Evolutionary conservation across 2,888 invertebrate species (phyloP), one percentile per base, ranked within the genome.

Genomic region (Liopterus haemorrhoidalis): DNA sequence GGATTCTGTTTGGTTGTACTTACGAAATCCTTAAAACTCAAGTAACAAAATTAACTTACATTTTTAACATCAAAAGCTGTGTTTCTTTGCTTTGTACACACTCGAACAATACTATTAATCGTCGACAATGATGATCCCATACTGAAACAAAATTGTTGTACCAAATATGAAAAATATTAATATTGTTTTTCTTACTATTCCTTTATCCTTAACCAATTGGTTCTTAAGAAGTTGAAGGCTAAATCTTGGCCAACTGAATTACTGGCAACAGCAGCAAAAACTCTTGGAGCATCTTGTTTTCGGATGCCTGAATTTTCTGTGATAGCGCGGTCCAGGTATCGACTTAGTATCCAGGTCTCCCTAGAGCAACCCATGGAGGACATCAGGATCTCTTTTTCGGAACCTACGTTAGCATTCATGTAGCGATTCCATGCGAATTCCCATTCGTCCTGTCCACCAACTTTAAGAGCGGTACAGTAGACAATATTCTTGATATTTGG

Each of bases 401-500:
- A 82, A 0, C 88, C 88, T 0, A 88, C 82, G 51, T 82, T 82
- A 2, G 87, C 79, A 3, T 75, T 76, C 24, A 76, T 64, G 62
- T 87, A 93, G 20, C 85, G 74, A 33, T 85, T 74, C 80, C 89
- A 91, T 1, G 85, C 83, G 63, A 93, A 94, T 50, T 86, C 78
- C 94, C 94, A 95, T 61, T 92, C 91, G 1, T 75, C 72, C 52
- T 85, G 82, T 0, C 85, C 85, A 1, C 94, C 94, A 6, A 83
- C 78, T 43, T 81, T 75, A 5, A 95, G 80, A 0, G 88, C 92
- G 2, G 85, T 82, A 61, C 94, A 94, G 67, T 92, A 93, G 1
- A 93, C 86, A 1, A 86, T 79, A 18, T 78, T 77, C 35, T 88
- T 83, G 25, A 92, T 65, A 62, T 92, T 90, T 1, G 89, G 85